Base-by-base conservation (phyloP, 2,888 invertebrate species). In the Micoletzkya japonica region DNA sequence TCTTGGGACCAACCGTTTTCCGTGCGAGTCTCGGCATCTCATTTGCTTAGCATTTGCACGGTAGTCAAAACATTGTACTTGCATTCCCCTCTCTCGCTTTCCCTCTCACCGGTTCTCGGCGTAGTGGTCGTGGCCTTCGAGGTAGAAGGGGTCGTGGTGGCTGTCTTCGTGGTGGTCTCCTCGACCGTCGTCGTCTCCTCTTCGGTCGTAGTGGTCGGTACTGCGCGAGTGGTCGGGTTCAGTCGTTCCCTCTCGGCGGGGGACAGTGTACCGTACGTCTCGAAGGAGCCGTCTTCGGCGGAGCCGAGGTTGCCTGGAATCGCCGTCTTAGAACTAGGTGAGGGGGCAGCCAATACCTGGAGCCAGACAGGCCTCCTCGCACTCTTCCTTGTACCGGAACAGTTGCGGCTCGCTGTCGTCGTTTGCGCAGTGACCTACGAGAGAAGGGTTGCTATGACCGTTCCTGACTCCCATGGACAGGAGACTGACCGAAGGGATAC, bases 341-440 rank as follows among this genome's bases (percentile, higher is more conserved):
- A 52, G 6, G 39, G 24, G 59, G 52, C 1, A 10, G 4, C 28
- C 36, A 39, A 10, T 44, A 59, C 69, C 59, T n/a, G 59, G 50
- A 60, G 72, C 71, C 39, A 80, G 72, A 63, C 85, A 85, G 36
- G 82, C 76, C 69, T 84, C 81, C 72, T 85, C 85, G 73, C 85
- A 85, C 73, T 85, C 85, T 64, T 84, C 84, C 74, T 85, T 85
- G 77, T 85, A 85, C 4, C 85, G 81, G 77, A 79, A 85, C n/a
- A 85, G 74, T 67, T 76, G 74, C 10, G 85, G 83, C 56, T 85
- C 85, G 56, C 71, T 73, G n/a, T 77, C 78, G 70, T 85, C 84
- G 24, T 71, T 77, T n/a, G 81, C 81, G 70, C 85, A 85, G 70
- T 85, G 85, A 58, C 85, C 84, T 82, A 52, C n/a, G 30, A 36